A percentile compares a stretch with the other conserved stretches of the same genome.
phyloP scores from a whole-genome alignment of 2,113 vertebrate species.

The Vulpes vulpes region DNA sequence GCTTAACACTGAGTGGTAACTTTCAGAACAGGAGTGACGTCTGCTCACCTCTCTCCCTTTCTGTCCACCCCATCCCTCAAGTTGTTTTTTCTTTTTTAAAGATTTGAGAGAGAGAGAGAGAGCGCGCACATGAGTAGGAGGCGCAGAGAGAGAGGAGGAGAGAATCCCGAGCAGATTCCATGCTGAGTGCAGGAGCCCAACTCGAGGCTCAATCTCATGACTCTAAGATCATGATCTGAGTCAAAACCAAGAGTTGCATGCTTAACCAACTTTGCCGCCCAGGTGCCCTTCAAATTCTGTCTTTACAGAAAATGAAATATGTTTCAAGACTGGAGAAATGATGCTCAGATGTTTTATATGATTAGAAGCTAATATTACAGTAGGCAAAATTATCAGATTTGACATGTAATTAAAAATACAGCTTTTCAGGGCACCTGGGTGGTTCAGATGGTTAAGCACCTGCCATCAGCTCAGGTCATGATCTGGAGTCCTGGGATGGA shows the following conservation, averaged over 20 bases:
- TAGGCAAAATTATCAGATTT: neutral
- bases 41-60: neutral
- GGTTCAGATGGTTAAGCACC: no score
- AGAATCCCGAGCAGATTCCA: neutral
- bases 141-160: neutral
- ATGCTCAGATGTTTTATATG: neutral
- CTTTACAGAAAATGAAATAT: neutral
- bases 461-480: no score
- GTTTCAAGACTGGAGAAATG: constrained; percentile 38
- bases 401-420: constrained; percentile 28
- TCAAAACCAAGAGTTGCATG: neutral
- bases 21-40: neutral
- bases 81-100: neutral
- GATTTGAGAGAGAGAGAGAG: neutral
- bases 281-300: neutral
- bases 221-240: neutral
- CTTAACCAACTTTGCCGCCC: neutral
- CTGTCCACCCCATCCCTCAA: neutral
- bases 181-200: neutral
- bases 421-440: neutral
- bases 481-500: no score
- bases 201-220: neutral
- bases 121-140: neutral
- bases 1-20: neutral
- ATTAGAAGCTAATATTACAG: constrained; percentile 22